These are phyloP conservation scores for Scomberomorus guttatus DNA, from an alignment of 2,797 vertebrate genomes.

Conservation along the genomic window DNA sequence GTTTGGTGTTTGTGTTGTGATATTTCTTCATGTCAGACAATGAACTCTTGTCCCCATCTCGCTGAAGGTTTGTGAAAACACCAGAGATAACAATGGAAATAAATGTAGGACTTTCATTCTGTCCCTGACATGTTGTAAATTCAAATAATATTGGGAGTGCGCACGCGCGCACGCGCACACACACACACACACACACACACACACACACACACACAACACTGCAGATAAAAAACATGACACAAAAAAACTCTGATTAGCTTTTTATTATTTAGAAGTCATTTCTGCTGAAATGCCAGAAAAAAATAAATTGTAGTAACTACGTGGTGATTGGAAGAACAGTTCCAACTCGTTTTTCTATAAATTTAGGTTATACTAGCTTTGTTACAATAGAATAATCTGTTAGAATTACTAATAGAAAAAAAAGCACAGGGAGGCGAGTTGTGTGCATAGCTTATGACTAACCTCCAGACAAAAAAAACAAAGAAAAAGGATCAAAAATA, in stretches of 20 bases:
- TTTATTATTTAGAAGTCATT: conserved; percentile 63
- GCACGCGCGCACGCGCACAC: no score
- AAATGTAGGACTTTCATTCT: no score
- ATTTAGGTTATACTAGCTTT: conserved; percentile 60
- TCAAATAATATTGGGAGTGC: no score
- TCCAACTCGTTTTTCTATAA: conserved; percentile 49
- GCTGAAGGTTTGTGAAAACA: no score
- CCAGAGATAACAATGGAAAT: no score
- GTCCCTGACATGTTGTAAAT: no score
- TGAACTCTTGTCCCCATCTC: no score
- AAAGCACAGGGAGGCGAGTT: conserved; percentile 61
- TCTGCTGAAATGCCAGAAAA: conserved; percentile 57
- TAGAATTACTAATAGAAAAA: conserved; percentile 59
- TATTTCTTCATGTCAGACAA: no score
- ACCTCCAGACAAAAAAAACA: conserved; percentile 54
- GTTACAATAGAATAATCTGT: conserved; percentile 67
- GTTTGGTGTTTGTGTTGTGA: no score
- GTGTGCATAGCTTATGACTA: conserved; percentile 82
- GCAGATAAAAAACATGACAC: conserved; percentile 4
- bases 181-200: no score
- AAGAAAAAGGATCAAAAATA: conserved; percentile 23
- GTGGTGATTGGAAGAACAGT: conserved; percentile 35
- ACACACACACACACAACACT: not conserved
- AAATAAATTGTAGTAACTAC: conserved; percentile 28
- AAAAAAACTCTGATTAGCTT: conserved; percentile 31